phyloP scores from a whole-genome alignment of 2,888 invertebrate species.

The Beris morrisii region DNA sequence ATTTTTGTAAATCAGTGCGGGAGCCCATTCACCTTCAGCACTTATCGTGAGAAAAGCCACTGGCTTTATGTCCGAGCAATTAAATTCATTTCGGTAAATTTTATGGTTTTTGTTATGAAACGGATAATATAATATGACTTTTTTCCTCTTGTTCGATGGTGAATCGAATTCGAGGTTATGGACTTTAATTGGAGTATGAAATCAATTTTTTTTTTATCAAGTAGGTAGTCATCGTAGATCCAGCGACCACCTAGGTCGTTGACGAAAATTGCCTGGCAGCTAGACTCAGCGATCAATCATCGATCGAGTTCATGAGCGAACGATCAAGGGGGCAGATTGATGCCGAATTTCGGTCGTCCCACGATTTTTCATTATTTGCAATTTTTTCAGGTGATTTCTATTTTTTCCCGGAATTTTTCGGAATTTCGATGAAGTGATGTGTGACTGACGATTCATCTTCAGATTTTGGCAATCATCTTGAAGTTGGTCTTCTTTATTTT shows the following conservation, averaged over 20 bases:
- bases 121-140: conserved; percentile 24
- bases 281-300: conserved; percentile 5
- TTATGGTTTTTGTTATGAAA: conserved; percentile 28
- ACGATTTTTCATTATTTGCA: conserved; percentile 31
- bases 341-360: conserved; percentile 21
- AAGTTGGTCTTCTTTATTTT: conserved; percentile 5
- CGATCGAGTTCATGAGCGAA: not conserved
- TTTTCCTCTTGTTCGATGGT: not conserved
- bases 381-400: conserved; percentile 24
- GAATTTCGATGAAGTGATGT: conserved; percentile 5
- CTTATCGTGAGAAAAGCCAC: conserved; percentile 30
- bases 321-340: conserved; percentile 11
- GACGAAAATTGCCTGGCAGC: conserved; percentile 1
- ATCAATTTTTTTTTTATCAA: conserved; percentile 32
- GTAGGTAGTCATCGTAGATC: conserved; percentile 24
- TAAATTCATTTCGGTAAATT: conserved; percentile 34
- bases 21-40: conserved; percentile 31
- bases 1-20: conserved; percentile 25
- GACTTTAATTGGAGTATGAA: conserved; percentile 34
- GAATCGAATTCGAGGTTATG: conserved; percentile 17
- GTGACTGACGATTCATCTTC: conserved; percentile 16
- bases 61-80: conserved; percentile 22
- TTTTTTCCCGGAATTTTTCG: not conserved
- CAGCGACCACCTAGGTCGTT: conserved; percentile 28
- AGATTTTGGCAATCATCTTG: conserved; percentile 14